phyloP scores from a whole-genome alignment of 2,797 vertebrate species.

The Notoglanidium macrostoma region DNA sequence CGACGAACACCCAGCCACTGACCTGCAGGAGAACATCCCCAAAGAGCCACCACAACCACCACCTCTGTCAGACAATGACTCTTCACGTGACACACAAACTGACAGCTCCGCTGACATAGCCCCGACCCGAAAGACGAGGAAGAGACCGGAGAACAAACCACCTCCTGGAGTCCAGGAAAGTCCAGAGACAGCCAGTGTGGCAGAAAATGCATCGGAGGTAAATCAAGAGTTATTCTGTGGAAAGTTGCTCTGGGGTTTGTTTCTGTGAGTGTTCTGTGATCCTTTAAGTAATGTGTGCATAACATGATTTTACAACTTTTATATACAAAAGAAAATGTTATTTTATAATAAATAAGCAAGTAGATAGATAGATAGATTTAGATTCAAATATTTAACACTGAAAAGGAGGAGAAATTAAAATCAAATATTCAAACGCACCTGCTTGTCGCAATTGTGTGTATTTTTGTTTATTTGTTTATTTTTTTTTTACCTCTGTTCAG shows the following conservation, averaged over 20 bases:
- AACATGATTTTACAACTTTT: not conserved
- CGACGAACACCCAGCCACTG: conserved; percentile 64
- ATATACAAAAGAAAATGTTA: not conserved
- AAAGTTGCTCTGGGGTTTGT: not conserved
- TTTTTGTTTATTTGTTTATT: not conserved
- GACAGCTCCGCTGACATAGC: conserved; percentile 69
- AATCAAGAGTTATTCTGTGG: not conserved
- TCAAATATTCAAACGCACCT: too few species aligned
- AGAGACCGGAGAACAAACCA: conserved; percentile 80
- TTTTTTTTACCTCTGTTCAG: conserved; percentile 55
- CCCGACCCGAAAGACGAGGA: conserved; percentile 79
- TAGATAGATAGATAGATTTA: not conserved
- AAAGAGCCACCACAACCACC: conserved; percentile 1
- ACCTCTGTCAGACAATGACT: conserved; percentile 31
- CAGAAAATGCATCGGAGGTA: conserved; percentile 64
- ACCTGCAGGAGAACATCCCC: conserved; percentile 5
- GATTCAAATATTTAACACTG: not conserved
- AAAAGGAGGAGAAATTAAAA: not conserved
- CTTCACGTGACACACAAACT: conserved; percentile 36
- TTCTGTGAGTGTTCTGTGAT: not conserved
- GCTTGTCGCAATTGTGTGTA: not conserved
- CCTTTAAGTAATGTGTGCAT: not conserved
- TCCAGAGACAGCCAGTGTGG: conserved; percentile 55
- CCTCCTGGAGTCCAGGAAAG: conserved; percentile 55
- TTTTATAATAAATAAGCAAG: not conserved